A percentile compares a stretch with the other conserved stretches of the same genome.
Evolutionary conservation across 2,113 vertebrate genomes (phyloP).

Genomic region (Notothenia coriiceps): DNA sequence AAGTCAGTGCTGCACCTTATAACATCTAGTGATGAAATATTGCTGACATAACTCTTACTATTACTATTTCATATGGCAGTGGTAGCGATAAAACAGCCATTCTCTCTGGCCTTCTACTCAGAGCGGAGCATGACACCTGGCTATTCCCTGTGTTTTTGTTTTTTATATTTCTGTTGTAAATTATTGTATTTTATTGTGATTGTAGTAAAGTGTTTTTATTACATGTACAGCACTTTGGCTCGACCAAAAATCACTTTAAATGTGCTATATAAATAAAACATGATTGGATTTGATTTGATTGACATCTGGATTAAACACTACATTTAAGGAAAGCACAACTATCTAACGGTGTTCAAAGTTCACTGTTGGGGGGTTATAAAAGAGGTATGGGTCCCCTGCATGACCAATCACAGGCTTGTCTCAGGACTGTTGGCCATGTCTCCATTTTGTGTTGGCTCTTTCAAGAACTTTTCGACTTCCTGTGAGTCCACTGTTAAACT

Average conservation of each 20-base stretch:
- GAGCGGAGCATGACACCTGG: too few species aligned
- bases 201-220: too few species aligned
- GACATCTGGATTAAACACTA: conserved; percentile 16
- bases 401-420: conserved; percentile 84
- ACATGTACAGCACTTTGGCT: too few species aligned
- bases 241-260: too few species aligned
- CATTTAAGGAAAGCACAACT: conserved; percentile 15
- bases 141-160: too few species aligned
- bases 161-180: too few species aligned
- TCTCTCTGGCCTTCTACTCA: too few species aligned
- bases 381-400: background rate
- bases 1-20: conserved; percentile 30
- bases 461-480: conserved; percentile 89
- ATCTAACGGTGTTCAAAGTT: background rate
- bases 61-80: conserved; percentile 1
- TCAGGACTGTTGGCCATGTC: conserved; percentile 85
- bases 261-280: too few species aligned
- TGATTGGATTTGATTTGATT: too few species aligned
- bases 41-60: conserved; percentile 3
- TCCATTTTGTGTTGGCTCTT: conserved; percentile 85
- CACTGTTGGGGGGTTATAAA: background rate
- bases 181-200: too few species aligned
- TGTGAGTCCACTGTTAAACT: conserved; percentile 79
- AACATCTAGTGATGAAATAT: conserved; percentile 32
- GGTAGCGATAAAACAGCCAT: background rate